Percentiles rank a stretch among this genome's conserved stretches.
These are phyloP conservation scores for Bombylius discolor DNA, from an alignment of 2,888 invertebrate species.

Conservation along the genomic window DNA sequence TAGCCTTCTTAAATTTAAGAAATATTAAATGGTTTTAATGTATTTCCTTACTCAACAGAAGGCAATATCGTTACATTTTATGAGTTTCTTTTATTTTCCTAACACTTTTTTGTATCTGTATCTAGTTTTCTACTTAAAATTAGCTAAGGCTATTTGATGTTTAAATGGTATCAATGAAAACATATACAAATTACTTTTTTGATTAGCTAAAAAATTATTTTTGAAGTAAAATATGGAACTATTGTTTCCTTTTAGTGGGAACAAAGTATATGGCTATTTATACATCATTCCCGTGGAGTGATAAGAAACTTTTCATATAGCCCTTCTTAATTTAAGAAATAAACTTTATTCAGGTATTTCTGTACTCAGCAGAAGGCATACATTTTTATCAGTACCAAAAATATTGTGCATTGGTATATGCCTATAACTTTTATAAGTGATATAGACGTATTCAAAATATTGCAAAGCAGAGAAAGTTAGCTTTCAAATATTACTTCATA, in stretches of 20 bases:
- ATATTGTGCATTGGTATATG: too few species aligned
- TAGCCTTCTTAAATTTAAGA: constrained; percentile 34
- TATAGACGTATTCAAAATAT: too few species aligned
- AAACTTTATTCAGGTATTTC: constrained; percentile 22
- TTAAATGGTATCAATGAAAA: too few species aligned
- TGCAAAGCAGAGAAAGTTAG: too few species aligned
- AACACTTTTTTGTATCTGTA: too few species aligned
- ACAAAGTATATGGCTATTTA: constrained; percentile 4
- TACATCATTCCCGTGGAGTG: constrained; percentile 14
- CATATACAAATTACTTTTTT: too few species aligned
- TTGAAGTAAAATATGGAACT: not conserved
- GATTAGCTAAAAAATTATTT: too few species aligned
- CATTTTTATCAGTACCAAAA: not conserved
- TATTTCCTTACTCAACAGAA: constrained; percentile 35
- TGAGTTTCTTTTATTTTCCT: not conserved
- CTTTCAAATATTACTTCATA: too few species aligned
- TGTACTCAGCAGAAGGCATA: constrained; percentile 35
- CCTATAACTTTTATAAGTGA: too few species aligned
- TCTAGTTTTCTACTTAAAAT: too few species aligned
- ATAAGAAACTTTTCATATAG: constrained; percentile 22
- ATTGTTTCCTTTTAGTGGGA: constrained; percentile 9
- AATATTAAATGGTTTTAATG: constrained; percentile 20
- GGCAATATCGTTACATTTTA: constrained; percentile 18
- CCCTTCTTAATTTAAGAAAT: constrained; percentile 33
- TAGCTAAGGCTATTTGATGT: too few species aligned